Conservation (phyloP, 2,888 invertebrate genomes). For the Helobdella robusta region DNA sequence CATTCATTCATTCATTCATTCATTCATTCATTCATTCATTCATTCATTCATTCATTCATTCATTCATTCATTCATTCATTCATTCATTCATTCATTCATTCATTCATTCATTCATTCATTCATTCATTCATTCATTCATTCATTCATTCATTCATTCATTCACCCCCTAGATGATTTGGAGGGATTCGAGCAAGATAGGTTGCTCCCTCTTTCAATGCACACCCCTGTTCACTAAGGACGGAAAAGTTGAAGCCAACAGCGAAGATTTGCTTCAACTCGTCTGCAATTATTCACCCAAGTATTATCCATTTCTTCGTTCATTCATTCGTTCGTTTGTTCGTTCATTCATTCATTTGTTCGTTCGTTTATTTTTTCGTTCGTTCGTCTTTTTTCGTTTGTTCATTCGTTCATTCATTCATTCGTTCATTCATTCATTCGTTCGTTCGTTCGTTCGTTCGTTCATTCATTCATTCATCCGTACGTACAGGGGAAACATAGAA, state of each 20-base stretch:
- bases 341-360: not conserved
- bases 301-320: not conserved
- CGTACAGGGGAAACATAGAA: too few species aligned
- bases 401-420: too few species aligned
- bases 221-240: too few species aligned
- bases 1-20: slow-evolving; percentile 6
- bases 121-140: slow-evolving; percentile 3
- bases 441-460: too few species aligned
- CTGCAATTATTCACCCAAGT: too few species aligned
- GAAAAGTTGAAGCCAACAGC: too few species aligned
- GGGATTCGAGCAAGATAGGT: too few species aligned
- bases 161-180: too few species aligned
- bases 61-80: slow-evolving; percentile 1
- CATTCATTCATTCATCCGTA: slow-evolving; percentile 8
- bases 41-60: slow-evolving; percentile 1
- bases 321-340: not conserved
- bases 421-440: slow-evolving; percentile 10
- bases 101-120: slow-evolving; percentile 1
- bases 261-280: too few species aligned
- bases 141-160: not conserved
- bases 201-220: too few species aligned
- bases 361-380: not conserved
- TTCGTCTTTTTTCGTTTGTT: too few species aligned
- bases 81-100: slow-evolving; percentile 1
- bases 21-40: slow-evolving; percentile 1